These are phyloP conservation scores for Fissipunctia ypsillon DNA, from an alignment of 2,888 invertebrate genomes.

Conservation along the genomic window DNA sequence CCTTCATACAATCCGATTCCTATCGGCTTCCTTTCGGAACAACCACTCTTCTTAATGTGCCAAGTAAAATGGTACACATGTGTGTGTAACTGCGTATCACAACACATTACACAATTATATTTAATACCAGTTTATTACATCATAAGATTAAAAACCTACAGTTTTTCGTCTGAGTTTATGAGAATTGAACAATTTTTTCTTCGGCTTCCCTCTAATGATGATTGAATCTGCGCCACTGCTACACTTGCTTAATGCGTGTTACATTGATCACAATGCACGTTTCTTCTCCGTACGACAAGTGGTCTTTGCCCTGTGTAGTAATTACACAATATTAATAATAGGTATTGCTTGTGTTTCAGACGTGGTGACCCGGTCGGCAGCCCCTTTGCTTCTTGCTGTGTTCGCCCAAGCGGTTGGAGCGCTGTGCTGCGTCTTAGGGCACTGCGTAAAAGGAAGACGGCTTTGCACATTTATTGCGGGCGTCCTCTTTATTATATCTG, in stretches of 20 bases:
- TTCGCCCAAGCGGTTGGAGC: slow-evolving; percentile 94
- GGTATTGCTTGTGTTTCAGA: slow-evolving; percentile 89
- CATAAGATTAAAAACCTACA: too few relatives aligned
- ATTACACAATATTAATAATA: neutral
- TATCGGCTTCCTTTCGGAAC: too few relatives aligned
- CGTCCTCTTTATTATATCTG: slow-evolving; percentile 96
- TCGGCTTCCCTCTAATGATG: too few relatives aligned
- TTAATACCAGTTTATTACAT: too few relatives aligned
- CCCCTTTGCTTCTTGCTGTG: slow-evolving; percentile 95
- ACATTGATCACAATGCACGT: neutral
- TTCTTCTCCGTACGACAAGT: neutral
- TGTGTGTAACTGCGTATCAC: too few relatives aligned
- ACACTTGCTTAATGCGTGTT: neutral
- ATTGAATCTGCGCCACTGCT: too few relatives aligned
- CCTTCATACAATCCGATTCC: too few relatives aligned
- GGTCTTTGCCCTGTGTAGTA: neutral
- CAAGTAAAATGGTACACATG: too few relatives aligned
- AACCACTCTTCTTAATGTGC: too few relatives aligned
- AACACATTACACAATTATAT: too few relatives aligned
- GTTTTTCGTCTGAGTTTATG: too few relatives aligned
- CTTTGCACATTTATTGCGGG: slow-evolving; percentile 96
- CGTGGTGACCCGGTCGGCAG: slow-evolving; percentile 96
- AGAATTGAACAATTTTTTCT: too few relatives aligned
- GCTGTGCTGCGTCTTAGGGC: slow-evolving; percentile 95
- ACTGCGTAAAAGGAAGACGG: slow-evolving; percentile 93